phyloP scores from a whole-genome alignment of 2,113 vertebrate species.

The Rhea pennata region DNA sequence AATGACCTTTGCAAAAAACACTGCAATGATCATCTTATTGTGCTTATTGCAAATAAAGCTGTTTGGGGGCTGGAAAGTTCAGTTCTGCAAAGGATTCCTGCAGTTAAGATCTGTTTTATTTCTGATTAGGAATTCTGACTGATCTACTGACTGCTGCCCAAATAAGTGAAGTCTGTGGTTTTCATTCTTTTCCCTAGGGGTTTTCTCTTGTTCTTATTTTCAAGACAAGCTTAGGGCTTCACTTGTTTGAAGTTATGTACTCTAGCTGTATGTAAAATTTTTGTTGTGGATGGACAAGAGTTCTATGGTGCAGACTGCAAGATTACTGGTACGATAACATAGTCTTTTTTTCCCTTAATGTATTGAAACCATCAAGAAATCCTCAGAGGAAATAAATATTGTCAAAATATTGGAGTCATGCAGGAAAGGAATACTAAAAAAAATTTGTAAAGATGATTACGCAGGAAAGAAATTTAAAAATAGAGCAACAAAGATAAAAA shows the following conservation, averaged over 20 bases:
- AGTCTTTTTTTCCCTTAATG: neutral
- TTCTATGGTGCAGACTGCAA: neutral
- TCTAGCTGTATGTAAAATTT: neutral
- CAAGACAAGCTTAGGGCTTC: neutral
- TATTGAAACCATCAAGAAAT: constrained; percentile 11
- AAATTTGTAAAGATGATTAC: neutral
- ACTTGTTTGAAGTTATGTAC: neutral
- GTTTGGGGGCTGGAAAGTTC: neutral
- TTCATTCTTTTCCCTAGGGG: neutral
- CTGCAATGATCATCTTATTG: neutral
- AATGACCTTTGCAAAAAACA: neutral
- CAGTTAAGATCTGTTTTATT: neutral
- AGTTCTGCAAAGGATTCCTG: neutral
- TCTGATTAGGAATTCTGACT: neutral
- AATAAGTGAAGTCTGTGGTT: neutral
- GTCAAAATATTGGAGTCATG: constrained; percentile 31
- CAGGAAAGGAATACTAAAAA: constrained; percentile 1
- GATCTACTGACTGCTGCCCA: neutral
- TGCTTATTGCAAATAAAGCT: neutral
- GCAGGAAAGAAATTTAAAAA: neutral
- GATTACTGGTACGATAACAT: neutral
- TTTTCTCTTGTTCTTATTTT: neutral
- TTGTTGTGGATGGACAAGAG: neutral
- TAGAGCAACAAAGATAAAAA: neutral
- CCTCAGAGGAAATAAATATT: constrained; percentile 18